Conservation (phyloP, 2,888 invertebrate species). For the Melanostoma mellinum region DNA sequence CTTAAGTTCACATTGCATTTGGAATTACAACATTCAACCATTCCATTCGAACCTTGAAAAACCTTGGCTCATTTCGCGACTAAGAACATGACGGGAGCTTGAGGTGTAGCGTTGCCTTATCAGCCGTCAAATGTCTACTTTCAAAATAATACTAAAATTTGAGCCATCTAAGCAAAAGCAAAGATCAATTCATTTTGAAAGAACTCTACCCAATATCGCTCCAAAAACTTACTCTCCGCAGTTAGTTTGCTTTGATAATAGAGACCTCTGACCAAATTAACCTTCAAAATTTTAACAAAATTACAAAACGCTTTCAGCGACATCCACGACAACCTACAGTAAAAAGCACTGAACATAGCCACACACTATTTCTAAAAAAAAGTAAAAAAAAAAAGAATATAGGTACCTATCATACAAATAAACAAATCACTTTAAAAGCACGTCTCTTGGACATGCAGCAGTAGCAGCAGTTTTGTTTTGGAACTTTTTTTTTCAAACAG, state of each 20-base stretch:
- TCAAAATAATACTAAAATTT: no score
- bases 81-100: no score
- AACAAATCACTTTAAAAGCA: conserved; percentile 69
- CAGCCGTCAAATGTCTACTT: no score
- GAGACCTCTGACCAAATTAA: conserved; percentile 69
- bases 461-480: conserved; percentile 24
- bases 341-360: conserved; percentile 22
- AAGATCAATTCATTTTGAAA: no score
- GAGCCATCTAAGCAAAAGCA: no score
- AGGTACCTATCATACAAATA: conserved; percentile 43
- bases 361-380: background rate
- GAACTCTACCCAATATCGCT: no score
- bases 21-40: no score
- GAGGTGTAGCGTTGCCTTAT: no score
- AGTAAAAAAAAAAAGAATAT: conserved; percentile 36
- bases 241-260: conserved; percentile 49
- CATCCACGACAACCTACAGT: background rate
- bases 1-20: no score
- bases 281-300: conserved; percentile 66
- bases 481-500: conserved; percentile 36
- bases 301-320: conserved; percentile 51
- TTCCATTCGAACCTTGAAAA: no score
- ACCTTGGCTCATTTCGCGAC: no score
- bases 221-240: no score
- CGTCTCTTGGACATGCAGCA: conserved; percentile 69